A percentile compares a stretch with the other conserved stretches of the same genome.
phyloP scores from a whole-genome alignment of 2,113 vertebrate species.

The Steatornis caripensis region DNA sequence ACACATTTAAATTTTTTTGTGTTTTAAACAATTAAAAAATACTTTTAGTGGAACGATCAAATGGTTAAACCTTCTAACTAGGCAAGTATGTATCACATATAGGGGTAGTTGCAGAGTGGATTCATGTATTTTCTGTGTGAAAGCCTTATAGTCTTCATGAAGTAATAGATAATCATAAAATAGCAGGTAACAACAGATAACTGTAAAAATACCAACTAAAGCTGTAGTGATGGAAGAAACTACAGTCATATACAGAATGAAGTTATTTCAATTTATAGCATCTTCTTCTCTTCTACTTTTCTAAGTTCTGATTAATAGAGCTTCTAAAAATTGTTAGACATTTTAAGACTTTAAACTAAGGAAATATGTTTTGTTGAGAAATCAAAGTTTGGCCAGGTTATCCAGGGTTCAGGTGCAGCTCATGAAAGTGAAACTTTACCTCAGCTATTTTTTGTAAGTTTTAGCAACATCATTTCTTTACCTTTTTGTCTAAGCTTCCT shows the following conservation, averaged over 20 bases:
- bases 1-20: neutral
- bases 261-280: neutral
- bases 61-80: neutral
- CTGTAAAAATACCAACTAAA: neutral
- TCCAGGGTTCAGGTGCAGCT: neutral
- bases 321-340: neutral
- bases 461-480: neutral
- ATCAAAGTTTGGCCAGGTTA: neutral
- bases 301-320: neutral
- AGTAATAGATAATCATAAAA: neutral
- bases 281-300: neutral
- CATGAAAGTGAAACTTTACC: neutral
- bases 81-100: neutral
- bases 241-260: neutral
- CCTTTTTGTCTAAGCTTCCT: conserved; percentile 34
- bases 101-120: neutral
- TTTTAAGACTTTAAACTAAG: neutral
- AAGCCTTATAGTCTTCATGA: neutral
- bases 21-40: neutral
- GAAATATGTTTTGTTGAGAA: neutral
- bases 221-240: neutral
- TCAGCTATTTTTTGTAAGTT: neutral
- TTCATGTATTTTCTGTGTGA: neutral
- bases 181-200: neutral
- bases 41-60: neutral